phyloP scores from a whole-genome alignment of 2,888 invertebrate genomes.

The Pyrgus malvae region DNA sequence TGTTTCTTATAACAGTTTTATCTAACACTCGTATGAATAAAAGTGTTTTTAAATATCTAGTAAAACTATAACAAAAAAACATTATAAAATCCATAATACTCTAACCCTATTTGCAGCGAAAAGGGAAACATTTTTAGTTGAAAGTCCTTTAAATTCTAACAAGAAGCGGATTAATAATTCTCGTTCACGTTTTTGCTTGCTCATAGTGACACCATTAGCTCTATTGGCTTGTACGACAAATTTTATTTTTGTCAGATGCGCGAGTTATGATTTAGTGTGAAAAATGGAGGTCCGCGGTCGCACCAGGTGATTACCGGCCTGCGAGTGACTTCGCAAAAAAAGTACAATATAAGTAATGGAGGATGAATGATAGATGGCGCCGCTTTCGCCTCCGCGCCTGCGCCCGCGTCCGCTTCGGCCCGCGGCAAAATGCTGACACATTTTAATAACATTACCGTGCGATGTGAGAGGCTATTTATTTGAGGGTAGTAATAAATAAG shows the following conservation, averaged over 20 bases:
- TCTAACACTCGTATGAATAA: too few relatives aligned
- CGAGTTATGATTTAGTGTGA: conserved; percentile 80
- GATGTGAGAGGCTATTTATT: conserved; percentile 77
- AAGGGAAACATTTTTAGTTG: not conserved
- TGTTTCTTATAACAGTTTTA: too few relatives aligned
- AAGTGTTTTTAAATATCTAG: not conserved
- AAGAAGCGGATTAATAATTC: conserved; percentile 47
- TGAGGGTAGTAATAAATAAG: conserved; percentile 76
- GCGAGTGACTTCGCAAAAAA: conserved; percentile 80
- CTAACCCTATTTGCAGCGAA: not conserved
- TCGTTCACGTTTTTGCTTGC: conserved; percentile 56
- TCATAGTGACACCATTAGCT: conserved; percentile 74
- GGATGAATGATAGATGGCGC: conserved; percentile 81
- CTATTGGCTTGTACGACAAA: conserved; percentile 79
- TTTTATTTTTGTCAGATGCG: conserved; percentile 79
- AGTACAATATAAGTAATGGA: conserved; percentile 82
- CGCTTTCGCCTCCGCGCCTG: conserved; percentile 47
- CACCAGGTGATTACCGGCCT: conserved; percentile 82
- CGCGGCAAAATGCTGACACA: conserved; percentile 78
- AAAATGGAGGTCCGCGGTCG: conserved; percentile 76
- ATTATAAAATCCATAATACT: not conserved
- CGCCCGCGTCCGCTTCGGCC: conserved; percentile 50
- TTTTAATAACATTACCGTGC: conserved; percentile 79
- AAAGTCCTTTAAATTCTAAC: conserved; percentile 34
- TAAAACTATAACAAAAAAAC: not conserved